Conservation (phyloP, 1,140 invertebrate species). For the Thaumatotibia leucotreta region DNA sequence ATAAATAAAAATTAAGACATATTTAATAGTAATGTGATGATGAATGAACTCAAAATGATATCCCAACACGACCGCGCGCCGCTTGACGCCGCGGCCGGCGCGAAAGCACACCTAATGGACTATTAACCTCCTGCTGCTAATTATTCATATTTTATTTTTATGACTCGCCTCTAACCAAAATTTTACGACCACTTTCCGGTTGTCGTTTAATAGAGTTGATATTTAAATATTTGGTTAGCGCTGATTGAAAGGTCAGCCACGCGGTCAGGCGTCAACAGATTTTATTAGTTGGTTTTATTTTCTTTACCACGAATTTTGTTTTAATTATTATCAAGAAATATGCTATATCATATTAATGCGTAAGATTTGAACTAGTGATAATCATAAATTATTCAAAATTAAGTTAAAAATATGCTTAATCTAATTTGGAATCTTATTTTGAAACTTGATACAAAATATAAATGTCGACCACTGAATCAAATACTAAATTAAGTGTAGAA, state of each 20-base stretch:
- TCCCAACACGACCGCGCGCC: slow-evolving; percentile 17
- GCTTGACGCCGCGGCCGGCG: slow-evolving; percentile 18
- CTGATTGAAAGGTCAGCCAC: slow-evolving; percentile 49
- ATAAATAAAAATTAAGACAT: no score
- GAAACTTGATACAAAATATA: neutral
- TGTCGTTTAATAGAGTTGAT: slow-evolving; percentile 33
- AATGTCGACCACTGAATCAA: neutral
- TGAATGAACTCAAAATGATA: neutral
- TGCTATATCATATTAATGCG: slow-evolving; percentile 29
- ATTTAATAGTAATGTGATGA: no score
- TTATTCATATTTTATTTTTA: slow-evolving; percentile 65
- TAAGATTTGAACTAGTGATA: neutral
- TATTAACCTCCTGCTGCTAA: slow-evolving; percentile 49
- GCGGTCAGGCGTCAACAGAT: slow-evolving; percentile 28
- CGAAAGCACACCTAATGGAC: slow-evolving; percentile 45
- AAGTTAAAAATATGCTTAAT: neutral
- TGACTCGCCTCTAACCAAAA: slow-evolving; percentile 38
- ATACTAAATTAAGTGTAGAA: neutral
- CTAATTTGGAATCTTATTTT: neutral
- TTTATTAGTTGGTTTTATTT: slow-evolving; percentile 32
- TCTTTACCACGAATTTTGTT: neutral
- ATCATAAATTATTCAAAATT: neutral
- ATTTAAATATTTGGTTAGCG: slow-evolving; percentile 48
- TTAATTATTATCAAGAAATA: slow-evolving; percentile 18
- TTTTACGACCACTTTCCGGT: slow-evolving; percentile 60